Percentiles rank a stretch among this genome's conserved stretches.
These are phyloP conservation scores for Etheostoma perlongum DNA, from an alignment of 2,797 vertebrate species.

Conservation along the genomic window DNA sequence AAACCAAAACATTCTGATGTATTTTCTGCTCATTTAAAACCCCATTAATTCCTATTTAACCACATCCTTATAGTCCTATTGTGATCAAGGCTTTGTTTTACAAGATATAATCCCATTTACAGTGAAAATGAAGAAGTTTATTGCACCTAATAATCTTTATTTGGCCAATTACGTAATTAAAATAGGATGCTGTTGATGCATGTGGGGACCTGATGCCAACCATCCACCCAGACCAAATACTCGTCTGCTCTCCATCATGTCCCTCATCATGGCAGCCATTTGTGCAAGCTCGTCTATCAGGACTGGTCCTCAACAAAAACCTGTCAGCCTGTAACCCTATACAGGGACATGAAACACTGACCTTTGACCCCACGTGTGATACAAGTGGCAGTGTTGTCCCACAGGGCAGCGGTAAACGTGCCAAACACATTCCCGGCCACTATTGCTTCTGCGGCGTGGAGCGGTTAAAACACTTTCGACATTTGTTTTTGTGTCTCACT, in stretches of 20 bases:
- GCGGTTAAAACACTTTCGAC: conserved; percentile 44
- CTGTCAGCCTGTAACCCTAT: conserved; percentile 72
- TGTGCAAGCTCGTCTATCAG: conserved; percentile 65
- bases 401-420: conserved; percentile 59
- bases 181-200: conserved; percentile 7
- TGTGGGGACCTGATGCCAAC: conserved; percentile 42
- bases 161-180: conserved; percentile 25
- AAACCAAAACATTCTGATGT: conserved; percentile 3
- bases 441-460: conserved; percentile 32
- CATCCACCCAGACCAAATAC: conserved; percentile 31
- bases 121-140: conserved; percentile 22
- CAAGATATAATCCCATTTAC: conserved; percentile 11
- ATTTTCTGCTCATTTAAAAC: conserved; percentile 44
- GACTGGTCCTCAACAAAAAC: conserved; percentile 70
- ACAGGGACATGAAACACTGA: conserved; percentile 71
- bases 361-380: conserved; percentile 72
- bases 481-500: conserved; percentile 52
- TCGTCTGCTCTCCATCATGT: conserved; percentile 63
- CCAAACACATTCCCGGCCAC: conserved; percentile 56
- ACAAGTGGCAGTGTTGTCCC: conserved; percentile 73
- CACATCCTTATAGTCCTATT: conserved; percentile 50
- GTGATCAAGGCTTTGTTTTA: conserved; percentile 43
- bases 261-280: conserved; percentile 62
- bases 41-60: conserved; percentile 28
- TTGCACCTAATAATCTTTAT: conserved; percentile 32